Percentiles rank a stretch among this genome's conserved stretches.
phyloP scores from a whole-genome alignment of 2,888 invertebrate species.

The Drosophila demipolita region DNA sequence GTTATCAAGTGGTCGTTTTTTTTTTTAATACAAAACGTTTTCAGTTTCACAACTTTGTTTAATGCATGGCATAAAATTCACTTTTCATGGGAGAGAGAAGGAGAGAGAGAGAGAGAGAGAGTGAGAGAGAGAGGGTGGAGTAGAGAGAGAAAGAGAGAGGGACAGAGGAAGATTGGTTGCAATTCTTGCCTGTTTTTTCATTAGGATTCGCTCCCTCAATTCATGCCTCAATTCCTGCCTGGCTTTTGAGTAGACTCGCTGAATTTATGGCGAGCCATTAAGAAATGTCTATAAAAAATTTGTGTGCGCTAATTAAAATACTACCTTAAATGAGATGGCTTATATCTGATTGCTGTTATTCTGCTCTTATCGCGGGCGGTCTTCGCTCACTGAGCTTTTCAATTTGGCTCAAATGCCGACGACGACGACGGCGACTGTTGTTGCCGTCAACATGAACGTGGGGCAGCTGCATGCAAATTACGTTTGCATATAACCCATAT shows the following conservation, averaged over 20 bases:
- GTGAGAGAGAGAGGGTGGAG: too few relatives aligned
- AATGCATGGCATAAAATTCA: constrained; percentile 73
- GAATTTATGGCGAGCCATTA: constrained; percentile 73
- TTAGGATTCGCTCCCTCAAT: too few relatives aligned
- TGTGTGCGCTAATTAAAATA: constrained; percentile 72
- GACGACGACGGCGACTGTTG: background rate
- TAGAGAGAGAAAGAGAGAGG: background rate
- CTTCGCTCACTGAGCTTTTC: constrained; percentile 60
- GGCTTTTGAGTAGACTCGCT: constrained; percentile 34
- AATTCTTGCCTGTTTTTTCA: background rate
- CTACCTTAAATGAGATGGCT: constrained; percentile 37
- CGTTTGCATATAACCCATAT: constrained; percentile 59
- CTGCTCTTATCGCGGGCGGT: constrained; percentile 36
- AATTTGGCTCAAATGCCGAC: constrained; percentile 61
- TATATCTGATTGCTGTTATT: constrained; percentile 11
- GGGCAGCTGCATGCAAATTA: constrained; percentile 60
- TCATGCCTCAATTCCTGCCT: background rate
- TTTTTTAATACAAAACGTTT: constrained; percentile 58
- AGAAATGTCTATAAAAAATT: constrained; percentile 67
- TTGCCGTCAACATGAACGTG: background rate
- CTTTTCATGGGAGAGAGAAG: constrained; percentile 44
- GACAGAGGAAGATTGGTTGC: background rate
- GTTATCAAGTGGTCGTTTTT: constrained; percentile 61
- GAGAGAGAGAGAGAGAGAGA: background rate
- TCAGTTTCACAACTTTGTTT: constrained; percentile 74